phyloP scores from a whole-genome alignment of 2,797 vertebrate species.

The Malacoraja senta region DNA sequence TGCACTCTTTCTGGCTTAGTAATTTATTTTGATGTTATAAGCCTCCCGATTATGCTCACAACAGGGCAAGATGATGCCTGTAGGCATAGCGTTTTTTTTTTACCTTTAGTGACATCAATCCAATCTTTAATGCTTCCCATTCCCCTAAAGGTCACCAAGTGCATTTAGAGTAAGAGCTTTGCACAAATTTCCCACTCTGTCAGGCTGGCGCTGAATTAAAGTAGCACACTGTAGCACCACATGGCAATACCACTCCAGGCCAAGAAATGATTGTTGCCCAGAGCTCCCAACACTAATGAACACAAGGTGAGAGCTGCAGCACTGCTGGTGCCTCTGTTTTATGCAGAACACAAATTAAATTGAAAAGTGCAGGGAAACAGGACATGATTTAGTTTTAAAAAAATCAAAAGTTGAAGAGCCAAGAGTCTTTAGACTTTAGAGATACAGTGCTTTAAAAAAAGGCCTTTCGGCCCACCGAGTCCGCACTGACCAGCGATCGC shows the following conservation, averaged over 20 bases:
- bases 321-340: not conserved
- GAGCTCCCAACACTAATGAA: not conserved
- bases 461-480: no score
- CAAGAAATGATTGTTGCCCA: not conserved
- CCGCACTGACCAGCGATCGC: no score
- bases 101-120: not conserved
- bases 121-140: not conserved
- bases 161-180: not conserved
- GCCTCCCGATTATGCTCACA: no score
- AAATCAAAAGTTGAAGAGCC: no score
- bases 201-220: not conserved
- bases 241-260: not conserved
- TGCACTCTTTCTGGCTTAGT: no score
- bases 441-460: no score
- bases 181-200: not conserved
- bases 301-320: not conserved
- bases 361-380: not conserved
- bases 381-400: not conserved
- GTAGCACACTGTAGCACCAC: no score
- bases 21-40: no score
- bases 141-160: not conserved
- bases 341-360: not conserved
- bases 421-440: no score
- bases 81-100: not conserved
- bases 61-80: no score